Base-by-base conservation (phyloP, 2,888 invertebrate species). In the Periphyllus acericola region DNA sequence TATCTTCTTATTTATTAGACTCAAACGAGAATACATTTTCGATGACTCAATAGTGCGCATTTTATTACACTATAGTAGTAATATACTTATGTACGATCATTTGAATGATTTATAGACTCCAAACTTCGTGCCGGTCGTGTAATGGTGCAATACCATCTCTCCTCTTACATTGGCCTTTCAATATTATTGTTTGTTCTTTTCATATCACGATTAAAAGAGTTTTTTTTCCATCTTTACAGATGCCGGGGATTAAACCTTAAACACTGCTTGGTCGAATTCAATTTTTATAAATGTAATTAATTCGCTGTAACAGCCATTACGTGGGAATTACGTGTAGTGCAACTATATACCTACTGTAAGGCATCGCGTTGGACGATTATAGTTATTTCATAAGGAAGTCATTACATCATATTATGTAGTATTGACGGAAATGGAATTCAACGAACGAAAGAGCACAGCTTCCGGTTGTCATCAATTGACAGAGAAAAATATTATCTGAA, bases 361-460 rank as follows among this genome's bases (percentile, higher is more conserved):
- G 29, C 32, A 32, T 71, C 29, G 32, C 71, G 25, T 60, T 17
- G 36, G 36, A n/a, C 17, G 80, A 60, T 36, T 19, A 29, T 32
- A 29, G 66, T 66, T 46, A 46, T 46, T 46, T 46, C n/a, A 11
- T 66, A 80, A 80, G 66, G 80, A 66, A 80, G 80, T 80, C n/a
- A 36, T 79, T 79, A 79, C 36, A 34, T 60, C 34, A 36, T 29
- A 60, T 80, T 60, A 79, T 79, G 32, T 71, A n/a, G 71, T 80
- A 66, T 66, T 80, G 36, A 60, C 32, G 55, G 80, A 80, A 80
- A 36, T 17, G 66, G 36, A 80, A 66, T 66, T 36, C 25, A 66
- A 66, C 60, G 25, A 55, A 79, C 55, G 60, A 36, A 79, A 60
- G 60, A 34, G 66, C 9, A n/a, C 29, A 5, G 46, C 29, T 36